phyloP scores from a whole-genome alignment of 2,113 vertebrate genomes.

The Tragelaphus scriptus region DNA sequence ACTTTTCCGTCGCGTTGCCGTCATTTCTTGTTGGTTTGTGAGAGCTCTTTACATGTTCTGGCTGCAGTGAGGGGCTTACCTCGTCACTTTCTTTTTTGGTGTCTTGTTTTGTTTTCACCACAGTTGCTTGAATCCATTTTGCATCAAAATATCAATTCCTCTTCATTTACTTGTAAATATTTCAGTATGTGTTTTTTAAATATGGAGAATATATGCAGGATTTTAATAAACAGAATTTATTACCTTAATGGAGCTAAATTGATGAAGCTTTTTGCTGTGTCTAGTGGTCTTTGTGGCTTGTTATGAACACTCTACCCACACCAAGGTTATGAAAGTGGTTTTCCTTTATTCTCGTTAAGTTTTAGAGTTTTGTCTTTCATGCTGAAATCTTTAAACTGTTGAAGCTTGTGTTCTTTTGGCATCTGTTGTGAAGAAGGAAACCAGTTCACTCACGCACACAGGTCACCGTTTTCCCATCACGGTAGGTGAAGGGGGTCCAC shows the following conservation, averaged over 20 bases:
- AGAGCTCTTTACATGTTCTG: not conserved
- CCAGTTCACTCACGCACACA: fast-evolving
- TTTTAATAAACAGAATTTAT: not conserved
- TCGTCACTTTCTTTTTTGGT: not conserved
- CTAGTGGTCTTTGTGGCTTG: not conserved
- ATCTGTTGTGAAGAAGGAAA: not conserved
- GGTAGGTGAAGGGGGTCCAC: fast-evolving
- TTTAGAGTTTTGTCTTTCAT: not conserved
- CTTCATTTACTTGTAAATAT: not conserved
- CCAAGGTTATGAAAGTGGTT: not conserved
- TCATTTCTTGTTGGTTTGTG: not conserved
- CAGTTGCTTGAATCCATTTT: not conserved
- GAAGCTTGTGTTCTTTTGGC: not conserved
- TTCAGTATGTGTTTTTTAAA: not conserved
- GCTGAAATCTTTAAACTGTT: too few species aligned
- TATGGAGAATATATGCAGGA: not conserved
- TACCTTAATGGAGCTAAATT: not conserved
- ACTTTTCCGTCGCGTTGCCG: fast-evolving
- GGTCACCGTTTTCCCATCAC: fast-evolving
- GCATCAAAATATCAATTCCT: not conserved
- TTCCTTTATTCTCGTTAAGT: not conserved
- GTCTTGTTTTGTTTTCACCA: not conserved
- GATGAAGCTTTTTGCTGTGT: not conserved
- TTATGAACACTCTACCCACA: not conserved
- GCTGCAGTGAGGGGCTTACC: not conserved